These are phyloP conservation scores for Leptarthrus brevirostris DNA, from an alignment of 2,888 invertebrate species.

Conservation along the genomic window DNA sequence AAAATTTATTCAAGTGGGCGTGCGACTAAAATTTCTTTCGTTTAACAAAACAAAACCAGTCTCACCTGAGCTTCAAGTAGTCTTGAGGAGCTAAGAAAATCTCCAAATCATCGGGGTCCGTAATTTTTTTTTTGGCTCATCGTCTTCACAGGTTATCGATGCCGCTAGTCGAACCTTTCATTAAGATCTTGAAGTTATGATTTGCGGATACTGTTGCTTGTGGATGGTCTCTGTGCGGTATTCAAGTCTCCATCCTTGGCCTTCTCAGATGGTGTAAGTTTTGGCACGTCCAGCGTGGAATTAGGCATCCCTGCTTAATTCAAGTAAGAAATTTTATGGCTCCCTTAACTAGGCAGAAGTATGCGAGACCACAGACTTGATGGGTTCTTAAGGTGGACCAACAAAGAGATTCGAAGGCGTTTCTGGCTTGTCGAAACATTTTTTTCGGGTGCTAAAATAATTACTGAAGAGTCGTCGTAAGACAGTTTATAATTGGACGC, in stretches of 20 bases:
- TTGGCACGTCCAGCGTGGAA: conserved; percentile 45
- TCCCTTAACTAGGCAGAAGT: conserved; percentile 19
- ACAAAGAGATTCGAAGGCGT: conserved; percentile 25
- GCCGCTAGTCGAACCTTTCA: conserved; percentile 50
- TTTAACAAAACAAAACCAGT: conserved; percentile 49
- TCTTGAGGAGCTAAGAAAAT: background rate
- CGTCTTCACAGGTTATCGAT: conserved; percentile 47
- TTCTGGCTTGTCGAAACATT: conserved; percentile 29
- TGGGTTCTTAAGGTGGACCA: background rate
- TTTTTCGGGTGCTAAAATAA: conserved; percentile 36
- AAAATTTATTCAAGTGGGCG: conserved; percentile 46
- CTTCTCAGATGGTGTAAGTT: conserved; percentile 32
- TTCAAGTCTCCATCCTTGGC: background rate
- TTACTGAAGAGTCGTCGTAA: conserved; percentile 18
- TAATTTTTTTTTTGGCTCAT: conserved; percentile 31
- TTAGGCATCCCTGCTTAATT: conserved; percentile 30
- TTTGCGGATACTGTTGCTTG: conserved; percentile 10
- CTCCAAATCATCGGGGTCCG: conserved; percentile 19
- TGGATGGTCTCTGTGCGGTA: background rate
- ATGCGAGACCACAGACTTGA: background rate
- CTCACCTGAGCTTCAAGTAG: conserved; percentile 40
- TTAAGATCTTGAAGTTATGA: conserved; percentile 47
- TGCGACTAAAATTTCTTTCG: conserved; percentile 44
- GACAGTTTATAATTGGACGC: conserved; percentile 16
- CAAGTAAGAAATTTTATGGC: conserved; percentile 16